These are phyloP conservation scores for Heliconius ethilla DNA, from an alignment of 2,888 invertebrate species.

Conservation along the genomic window DNA sequence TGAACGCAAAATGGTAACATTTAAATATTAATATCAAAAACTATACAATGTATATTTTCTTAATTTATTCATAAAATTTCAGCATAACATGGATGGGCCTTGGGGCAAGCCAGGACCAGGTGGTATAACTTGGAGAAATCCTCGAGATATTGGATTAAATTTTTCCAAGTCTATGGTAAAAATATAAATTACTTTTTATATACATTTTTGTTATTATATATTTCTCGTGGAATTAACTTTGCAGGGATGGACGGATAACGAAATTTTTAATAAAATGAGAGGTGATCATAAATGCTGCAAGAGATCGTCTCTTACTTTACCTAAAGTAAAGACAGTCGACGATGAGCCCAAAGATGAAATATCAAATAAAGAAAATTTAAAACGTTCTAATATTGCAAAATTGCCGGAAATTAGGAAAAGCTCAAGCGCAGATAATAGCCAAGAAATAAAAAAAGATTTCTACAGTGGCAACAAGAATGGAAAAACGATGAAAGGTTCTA, in stretches of 20 bases:
- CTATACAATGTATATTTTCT: constrained; percentile 25
- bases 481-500: constrained; percentile 56
- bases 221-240: constrained; percentile 33
- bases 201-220: background rate
- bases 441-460: constrained; percentile 40
- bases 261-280: constrained; percentile 67
- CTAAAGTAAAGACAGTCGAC: constrained; percentile 77
- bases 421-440: constrained; percentile 48
- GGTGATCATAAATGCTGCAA: constrained; percentile 59
- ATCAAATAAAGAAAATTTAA: constrained; percentile 59
- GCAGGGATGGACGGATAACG: constrained; percentile 77
- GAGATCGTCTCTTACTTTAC: constrained; percentile 77
- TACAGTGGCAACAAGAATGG: constrained; percentile 32
- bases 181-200: constrained; percentile 10
- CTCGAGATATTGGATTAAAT: constrained; percentile 86
- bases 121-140: constrained; percentile 88
- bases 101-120: constrained; percentile 88
- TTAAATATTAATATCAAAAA: background rate
- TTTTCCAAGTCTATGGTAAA: constrained; percentile 90
- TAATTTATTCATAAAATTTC: constrained; percentile 45
- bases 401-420: constrained; percentile 65
- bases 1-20: constrained; percentile 82
- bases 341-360: constrained; percentile 60
- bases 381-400: constrained; percentile 58
- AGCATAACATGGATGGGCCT: constrained; percentile 77